phyloP scores from a whole-genome alignment of 2,797 vertebrate genomes.

The Apogon hyalosoma region DNA sequence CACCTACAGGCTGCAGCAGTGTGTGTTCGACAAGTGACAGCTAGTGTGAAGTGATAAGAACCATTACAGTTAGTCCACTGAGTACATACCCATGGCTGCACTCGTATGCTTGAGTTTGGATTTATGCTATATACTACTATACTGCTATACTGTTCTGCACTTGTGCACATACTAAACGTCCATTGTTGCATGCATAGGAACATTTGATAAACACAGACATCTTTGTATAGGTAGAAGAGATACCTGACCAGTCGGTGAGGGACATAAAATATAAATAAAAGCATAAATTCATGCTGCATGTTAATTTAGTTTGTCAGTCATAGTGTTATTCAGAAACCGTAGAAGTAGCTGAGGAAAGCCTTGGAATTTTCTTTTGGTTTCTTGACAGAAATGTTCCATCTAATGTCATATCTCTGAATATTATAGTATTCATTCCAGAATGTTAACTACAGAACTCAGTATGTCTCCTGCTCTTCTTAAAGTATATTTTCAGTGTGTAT shows the following conservation, averaged over 20 bases:
- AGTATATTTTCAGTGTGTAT: too few species aligned
- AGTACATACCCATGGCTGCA: slow-evolving; percentile 13
- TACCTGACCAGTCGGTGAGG: slow-evolving; percentile 13
- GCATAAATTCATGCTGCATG: not conserved
- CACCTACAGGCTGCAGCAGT: slow-evolving; percentile 38
- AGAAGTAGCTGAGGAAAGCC: too few species aligned
- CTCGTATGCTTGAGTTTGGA: not conserved
- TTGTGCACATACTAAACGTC: not conserved
- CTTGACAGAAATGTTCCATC: too few species aligned
- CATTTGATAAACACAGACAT: slow-evolving; percentile 30
- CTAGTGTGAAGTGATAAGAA: slow-evolving; percentile 76
- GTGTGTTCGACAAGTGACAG: slow-evolving; percentile 60
- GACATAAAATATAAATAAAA: slow-evolving; percentile 1
- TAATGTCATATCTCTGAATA: too few species aligned
- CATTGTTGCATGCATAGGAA: not conserved
- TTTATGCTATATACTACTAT: too few species aligned
- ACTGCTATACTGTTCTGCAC: too few species aligned
- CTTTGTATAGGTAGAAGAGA: slow-evolving; percentile 11
- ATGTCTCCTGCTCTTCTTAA: too few species aligned
- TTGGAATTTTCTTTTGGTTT: too few species aligned
- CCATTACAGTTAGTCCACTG: slow-evolving; percentile 56
- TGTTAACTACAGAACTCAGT: too few species aligned
- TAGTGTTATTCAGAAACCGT: too few species aligned
- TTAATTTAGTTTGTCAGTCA: slow-evolving; percentile 11
- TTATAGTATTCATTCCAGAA: too few species aligned